Base-by-base conservation (phyloP, 2,888 invertebrate species). In the Halocaridina rubra region DNA sequence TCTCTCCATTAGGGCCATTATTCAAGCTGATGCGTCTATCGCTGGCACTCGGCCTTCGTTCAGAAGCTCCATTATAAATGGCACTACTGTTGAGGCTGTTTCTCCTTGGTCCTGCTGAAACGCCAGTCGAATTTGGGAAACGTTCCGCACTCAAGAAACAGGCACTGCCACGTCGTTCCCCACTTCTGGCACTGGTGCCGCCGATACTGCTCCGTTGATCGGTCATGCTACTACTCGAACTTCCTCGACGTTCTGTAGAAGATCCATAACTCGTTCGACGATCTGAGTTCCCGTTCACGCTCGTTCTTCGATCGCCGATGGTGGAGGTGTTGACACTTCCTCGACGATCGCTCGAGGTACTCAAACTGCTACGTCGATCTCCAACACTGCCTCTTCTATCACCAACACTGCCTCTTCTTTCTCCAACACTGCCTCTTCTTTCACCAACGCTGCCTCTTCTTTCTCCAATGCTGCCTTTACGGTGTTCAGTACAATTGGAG, bases 361-460 rank as follows among this genome's bases (percentile, higher is more conserved):
- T 13, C 1, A 75, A 7, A 7, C 80, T 84, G 69, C 75, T 30
- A 2, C 84, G 32, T 10, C 75, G 24, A 13, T 84, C 84, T 32
- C 19, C 24, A 7, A 75, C 16, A 7, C 80, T 84, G 69, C 75
- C 46, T 4, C 84, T 57, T 10, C 75, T 22, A 13, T 84, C 84
- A 13, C 69, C 79, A 2, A 46, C 10, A 27, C 19, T 33, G 29
- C 27, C 59, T 27, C 33, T 78, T n/a, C 72, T 13, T 27, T 74
- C 75, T 3, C 75, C 75, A 1, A 30, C 4, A 24, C 22, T 72
- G 19, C 22, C 13, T 24, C 71, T 32, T 10, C 71, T 16, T 5
- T 72, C 71, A 0, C 71, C 32, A 22, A 33, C 32, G 29, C 84
- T 74, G 61, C 80, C 57, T 0, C 81, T 59, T 10, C 81, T 33